These are phyloP conservation scores for Otocyon megalotis DNA, from an alignment of 2,113 vertebrate species.

Conservation along the genomic window DNA sequence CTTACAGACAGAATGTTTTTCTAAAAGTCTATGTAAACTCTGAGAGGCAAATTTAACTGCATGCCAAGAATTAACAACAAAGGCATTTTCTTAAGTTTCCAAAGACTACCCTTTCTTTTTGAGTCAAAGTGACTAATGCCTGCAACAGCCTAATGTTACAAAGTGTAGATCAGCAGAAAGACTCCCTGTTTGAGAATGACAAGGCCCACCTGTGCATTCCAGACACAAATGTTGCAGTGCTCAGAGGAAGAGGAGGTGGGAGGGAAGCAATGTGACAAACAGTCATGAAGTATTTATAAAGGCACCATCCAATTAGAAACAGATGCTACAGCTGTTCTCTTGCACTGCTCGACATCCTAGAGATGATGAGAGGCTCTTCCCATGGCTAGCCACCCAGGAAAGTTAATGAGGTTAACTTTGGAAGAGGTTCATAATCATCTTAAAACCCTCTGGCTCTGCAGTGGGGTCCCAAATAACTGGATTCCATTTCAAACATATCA, in stretches of 20 bases:
- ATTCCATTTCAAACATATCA: not conserved
- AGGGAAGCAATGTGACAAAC: constrained; percentile 74
- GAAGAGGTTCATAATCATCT: not conserved
- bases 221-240: constrained; percentile 71
- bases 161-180: constrained; percentile 82
- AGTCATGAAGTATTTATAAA: constrained; percentile 78
- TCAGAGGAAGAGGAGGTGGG: not conserved
- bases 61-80: constrained; percentile 77
- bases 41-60: not conserved
- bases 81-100: constrained; percentile 76
- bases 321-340: constrained; percentile 78
- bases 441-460: not conserved
- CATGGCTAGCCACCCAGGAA: constrained; percentile 37
- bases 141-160: constrained; percentile 77
- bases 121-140: constrained; percentile 78
- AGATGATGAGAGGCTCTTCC: not conserved
- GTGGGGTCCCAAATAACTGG: accelerated
- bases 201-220: constrained; percentile 88
- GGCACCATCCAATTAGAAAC: constrained; percentile 79
- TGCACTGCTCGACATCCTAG: not conserved
- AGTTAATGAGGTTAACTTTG: not conserved
- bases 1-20: constrained; percentile 79
- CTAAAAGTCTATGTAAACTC: constrained; percentile 78
- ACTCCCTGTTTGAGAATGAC: constrained; percentile 74
- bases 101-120: constrained; percentile 78